A percentile compares a stretch with the other conserved stretches of the same genome.
Evolutionary conservation across 2,113 vertebrate genomes (phyloP).

Genomic region (Corynorhinus townsendii): DNA sequence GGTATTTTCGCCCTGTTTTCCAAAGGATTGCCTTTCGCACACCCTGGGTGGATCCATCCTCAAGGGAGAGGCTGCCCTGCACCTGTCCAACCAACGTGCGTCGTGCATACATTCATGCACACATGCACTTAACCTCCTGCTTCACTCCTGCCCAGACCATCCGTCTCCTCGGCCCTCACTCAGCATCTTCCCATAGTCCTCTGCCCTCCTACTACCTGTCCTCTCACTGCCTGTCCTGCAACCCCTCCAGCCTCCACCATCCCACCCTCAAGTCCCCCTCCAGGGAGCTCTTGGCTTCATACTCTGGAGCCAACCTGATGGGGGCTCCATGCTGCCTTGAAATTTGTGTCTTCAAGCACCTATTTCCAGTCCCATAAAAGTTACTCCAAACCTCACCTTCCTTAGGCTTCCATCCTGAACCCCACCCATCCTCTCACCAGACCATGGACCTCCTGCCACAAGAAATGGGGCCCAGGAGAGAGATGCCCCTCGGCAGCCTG

Average conservation of each 20-base stretch:
- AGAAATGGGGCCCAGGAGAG: not conserved
- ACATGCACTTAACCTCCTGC: not conserved
- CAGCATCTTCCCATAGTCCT: not conserved
- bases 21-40: not conserved
- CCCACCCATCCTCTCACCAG: not conserved
- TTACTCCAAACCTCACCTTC: not conserved
- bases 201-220: not conserved
- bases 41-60: too few species aligned
- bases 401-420: not conserved
- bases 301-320: not conserved
- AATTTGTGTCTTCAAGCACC: not conserved
- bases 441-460: not conserved
- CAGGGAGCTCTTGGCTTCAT: not conserved
- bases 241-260: too few species aligned
- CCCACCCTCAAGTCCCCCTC: not conserved
- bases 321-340: not conserved
- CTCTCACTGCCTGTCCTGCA: not conserved
- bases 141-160: not conserved
- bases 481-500: not conserved
- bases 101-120: not conserved
- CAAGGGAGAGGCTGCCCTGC: not conserved
- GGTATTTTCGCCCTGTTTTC: not conserved
- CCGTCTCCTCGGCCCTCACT: not conserved
- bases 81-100: not conserved
- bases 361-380: not conserved